A percentile compares a stretch with the other conserved stretches of the same genome.
Evolutionary conservation across 2,113 vertebrate species (phyloP).

Genomic region (Pluvialis apricaria): DNA sequence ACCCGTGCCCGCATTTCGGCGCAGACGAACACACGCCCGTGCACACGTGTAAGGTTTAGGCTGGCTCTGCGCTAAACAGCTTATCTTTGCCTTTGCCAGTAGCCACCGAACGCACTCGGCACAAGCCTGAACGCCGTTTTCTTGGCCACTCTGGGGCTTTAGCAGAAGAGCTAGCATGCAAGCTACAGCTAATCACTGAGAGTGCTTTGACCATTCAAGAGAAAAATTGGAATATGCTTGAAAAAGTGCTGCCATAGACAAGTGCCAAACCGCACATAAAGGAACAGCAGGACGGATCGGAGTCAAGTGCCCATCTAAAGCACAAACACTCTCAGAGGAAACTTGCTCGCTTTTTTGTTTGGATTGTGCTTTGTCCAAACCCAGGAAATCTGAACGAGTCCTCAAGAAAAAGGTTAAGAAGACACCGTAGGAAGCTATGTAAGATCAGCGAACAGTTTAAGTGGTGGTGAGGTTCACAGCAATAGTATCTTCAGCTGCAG

Average conservation of each 20-base stretch:
- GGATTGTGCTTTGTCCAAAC: slow-evolving; percentile 2
- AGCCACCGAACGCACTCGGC: accelerated
- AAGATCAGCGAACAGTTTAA: slow-evolving; percentile 32
- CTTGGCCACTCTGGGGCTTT: neutral
- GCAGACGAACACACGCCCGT: accelerated
- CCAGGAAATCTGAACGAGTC: slow-evolving; percentile 4
- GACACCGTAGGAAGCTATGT: neutral
- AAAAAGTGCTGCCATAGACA: slow-evolving; percentile 2
- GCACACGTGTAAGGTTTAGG: neutral
- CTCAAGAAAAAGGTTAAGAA: slow-evolving; percentile 21
- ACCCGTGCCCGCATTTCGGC: neutral
- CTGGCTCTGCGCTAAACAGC: neutral
- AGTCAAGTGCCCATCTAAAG: slow-evolving; percentile 36
- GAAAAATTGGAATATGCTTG: slow-evolving; percentile 40
- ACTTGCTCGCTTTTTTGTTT: neutral
- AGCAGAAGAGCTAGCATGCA: neutral
- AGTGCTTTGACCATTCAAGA: slow-evolving; percentile 28
- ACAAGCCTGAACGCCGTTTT: neutral
- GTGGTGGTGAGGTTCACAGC: neutral
- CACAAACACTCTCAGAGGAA: neutral
- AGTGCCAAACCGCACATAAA: slow-evolving; percentile 45
- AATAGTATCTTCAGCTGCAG: neutral
- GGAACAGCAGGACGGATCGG: slow-evolving; percentile 17
- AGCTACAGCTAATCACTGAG: neutral
- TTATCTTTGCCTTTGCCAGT: neutral